Percentiles rank a stretch among this genome's conserved stretches.
These are phyloP conservation scores for Hesperophylax magnus DNA, from an alignment of 1,140 invertebrate genomes.

Conservation along the genomic window DNA sequence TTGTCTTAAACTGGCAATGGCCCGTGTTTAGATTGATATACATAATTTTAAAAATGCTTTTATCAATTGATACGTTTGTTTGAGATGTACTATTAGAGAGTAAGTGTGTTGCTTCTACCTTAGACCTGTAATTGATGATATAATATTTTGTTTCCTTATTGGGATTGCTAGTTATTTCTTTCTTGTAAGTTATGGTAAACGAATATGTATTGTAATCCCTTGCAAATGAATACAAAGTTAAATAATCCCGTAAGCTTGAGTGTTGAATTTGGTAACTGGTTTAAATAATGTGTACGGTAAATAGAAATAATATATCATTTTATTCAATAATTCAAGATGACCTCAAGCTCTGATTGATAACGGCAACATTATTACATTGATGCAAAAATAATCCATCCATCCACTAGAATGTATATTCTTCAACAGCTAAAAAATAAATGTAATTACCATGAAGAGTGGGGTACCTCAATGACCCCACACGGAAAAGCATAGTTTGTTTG, in stretches of 20 bases:
- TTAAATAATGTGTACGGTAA: neutral
- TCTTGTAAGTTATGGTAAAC: constrained; percentile 4
- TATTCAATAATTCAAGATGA: too few species aligned
- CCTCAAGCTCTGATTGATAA: too few species aligned
- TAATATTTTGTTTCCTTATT: constrained; percentile 11
- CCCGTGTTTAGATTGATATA: neutral
- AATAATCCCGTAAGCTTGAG: constrained; percentile 4
- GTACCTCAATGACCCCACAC: too few species aligned
- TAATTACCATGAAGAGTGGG: too few species aligned
- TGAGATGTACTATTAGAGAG: constrained; percentile 20
- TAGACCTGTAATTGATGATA: neutral
- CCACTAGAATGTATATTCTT: too few species aligned
- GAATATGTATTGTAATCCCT: neutral
- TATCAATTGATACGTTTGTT: neutral
- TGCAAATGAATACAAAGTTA: neutral
- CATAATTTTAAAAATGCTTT: neutral
- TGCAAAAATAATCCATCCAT: too few species aligned
- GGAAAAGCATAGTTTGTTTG: too few species aligned
- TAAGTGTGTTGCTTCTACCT: constrained; percentile 17
- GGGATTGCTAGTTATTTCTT: neutral
- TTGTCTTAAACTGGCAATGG: too few species aligned
- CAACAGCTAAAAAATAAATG: too few species aligned
- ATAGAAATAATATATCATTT: neutral
- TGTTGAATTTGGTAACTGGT: constrained; percentile 15
- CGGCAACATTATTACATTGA: too few species aligned